Evolutionary conservation across 2,888 invertebrate genomes (phyloP), one percentile per base, ranked within the genome.

Genomic region (Trisateles emortualis): DNA sequence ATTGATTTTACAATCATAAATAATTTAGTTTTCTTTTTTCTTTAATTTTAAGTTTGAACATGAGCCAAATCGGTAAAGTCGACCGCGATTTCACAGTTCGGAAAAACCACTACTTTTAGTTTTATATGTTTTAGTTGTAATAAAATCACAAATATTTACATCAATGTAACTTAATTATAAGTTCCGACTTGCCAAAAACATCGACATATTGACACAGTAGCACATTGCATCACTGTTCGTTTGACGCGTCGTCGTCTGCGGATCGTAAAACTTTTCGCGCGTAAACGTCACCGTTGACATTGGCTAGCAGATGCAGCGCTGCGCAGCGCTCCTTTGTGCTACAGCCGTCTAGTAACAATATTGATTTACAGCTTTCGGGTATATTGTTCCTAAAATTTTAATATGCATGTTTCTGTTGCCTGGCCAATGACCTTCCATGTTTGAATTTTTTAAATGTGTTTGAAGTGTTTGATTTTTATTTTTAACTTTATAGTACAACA

Each of bases 231-330:
- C 89, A 84, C 89, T 90, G 74, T 73, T 74, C 64, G 76, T 84
- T 83, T 83, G 84, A 83, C 85, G 83, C 84, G 76, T 77, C 75
- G 82, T 81, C 87, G 91, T 90, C 92, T 90, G 87, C 79, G 70
- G 81, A 77, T 89, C 91, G 85, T 92, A 92, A 91, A 92, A 89
- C 90, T 92, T 89, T 90, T 88, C 86, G 91, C 90, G 90, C 91
- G 90, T 92, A 90, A 92, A 92, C 86, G 91, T 92, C 92, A 88
- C 83, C 75, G 80, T 83, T 87, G 91, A 88, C 87, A 84, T 82
- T 81, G 82, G 79, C 73, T 77, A 90, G 88, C 90, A 89, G 90
- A 89, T 90, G 90, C 81, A 87, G 90, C 90, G 89, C 88, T 88
- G 81, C 71, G 75, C 79, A 80, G 82, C 79, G 73, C 74, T 78